These are phyloP conservation scores for Virgularia gustaviana DNA, from an alignment of 92 coral and sea anemone genomes.

Conservation along the genomic window DNA sequence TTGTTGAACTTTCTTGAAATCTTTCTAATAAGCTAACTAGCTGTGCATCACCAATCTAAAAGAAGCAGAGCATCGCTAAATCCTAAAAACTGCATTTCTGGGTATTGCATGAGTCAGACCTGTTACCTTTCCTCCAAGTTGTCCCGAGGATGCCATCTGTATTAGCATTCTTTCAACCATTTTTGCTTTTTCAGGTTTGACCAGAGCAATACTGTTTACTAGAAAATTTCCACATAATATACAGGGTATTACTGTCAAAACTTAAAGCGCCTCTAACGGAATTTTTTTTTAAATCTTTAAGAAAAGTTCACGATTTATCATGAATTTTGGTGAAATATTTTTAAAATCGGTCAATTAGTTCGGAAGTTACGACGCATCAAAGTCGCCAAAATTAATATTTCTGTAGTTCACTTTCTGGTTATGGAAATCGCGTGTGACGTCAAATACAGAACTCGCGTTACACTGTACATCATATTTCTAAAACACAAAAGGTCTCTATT, in stretches of 20 bases:
- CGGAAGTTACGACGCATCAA: no score
- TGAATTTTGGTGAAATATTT: no score
- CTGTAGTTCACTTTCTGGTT: no score
- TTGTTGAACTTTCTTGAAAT: constrained; percentile 74
- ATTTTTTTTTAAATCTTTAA: no score
- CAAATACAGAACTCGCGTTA: no score
- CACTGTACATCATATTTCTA: no score
- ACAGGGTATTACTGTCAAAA: not conserved
- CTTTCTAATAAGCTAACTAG: constrained; percentile 77
- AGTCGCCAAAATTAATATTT: no score
- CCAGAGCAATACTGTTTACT: constrained; percentile 93
- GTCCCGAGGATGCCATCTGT: constrained; percentile 95
- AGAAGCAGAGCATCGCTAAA: not conserved
- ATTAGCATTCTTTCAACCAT: constrained; percentile 94
- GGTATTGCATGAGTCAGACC: not conserved
- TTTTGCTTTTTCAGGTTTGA: constrained; percentile 90
- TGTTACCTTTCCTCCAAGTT: constrained; percentile 84
- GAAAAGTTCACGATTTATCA: no score
- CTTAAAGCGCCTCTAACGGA: not conserved
- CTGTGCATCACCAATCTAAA: constrained; percentile 80
- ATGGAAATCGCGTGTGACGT: no score
- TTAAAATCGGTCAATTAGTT: no score
- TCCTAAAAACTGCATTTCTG: not conserved
- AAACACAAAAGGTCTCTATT: no score
- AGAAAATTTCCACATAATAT: not conserved